Evolutionary conservation across 2,888 invertebrate genomes (phyloP), one percentile per base, ranked within the genome.

Genomic region (Ischnus inquisitorius): DNA sequence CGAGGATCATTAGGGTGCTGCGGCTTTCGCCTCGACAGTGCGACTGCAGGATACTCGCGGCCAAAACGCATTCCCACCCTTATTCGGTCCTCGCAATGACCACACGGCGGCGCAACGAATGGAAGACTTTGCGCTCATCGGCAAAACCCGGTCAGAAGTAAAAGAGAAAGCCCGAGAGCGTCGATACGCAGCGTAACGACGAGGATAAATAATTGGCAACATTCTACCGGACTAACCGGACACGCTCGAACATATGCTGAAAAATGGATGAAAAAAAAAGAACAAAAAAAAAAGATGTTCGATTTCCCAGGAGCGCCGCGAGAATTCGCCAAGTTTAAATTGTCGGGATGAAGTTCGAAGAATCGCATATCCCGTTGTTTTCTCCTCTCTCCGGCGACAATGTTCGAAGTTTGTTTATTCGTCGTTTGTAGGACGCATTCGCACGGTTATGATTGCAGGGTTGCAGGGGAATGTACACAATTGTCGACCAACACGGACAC

Each of bases 131-230:
- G 72, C 60, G 8, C 34, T 34, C 34, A n/a, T 60, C 72, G 46
- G n/a, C n/a, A 46, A 62, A 19, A 19, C 19, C 1, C 74, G 34
- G 19, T 46, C 14, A 3, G 14, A 12, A 75, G 57, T 34, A 48
- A 43, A 74, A 79, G 79, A 65, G 79, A 79, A 76, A 83, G 71
- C 14, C 10, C 25, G 34, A 46, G 39, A 19, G 10, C 48, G 48
- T 43, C 48, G 51, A 43, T 46, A 51, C 22, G 16, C 51, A 68
- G 74, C 25, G 54, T 64, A 78, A 78, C n/a, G 54, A 54, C 14
- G 51, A 62, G 62, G 46, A 67, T 68, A 77, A 80, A 80, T 80
- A 80, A 84, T 80, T 57, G 77, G 80, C 39, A 46, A 72, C 74
- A 84, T 76, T 57, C 51, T 54, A 64, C 62, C 2, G 6, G 16